Evolutionary conservation across 2,113 vertebrate genomes (phyloP), one percentile per base, ranked within the genome.

Genomic region (Pleuronectes platessa): DNA sequence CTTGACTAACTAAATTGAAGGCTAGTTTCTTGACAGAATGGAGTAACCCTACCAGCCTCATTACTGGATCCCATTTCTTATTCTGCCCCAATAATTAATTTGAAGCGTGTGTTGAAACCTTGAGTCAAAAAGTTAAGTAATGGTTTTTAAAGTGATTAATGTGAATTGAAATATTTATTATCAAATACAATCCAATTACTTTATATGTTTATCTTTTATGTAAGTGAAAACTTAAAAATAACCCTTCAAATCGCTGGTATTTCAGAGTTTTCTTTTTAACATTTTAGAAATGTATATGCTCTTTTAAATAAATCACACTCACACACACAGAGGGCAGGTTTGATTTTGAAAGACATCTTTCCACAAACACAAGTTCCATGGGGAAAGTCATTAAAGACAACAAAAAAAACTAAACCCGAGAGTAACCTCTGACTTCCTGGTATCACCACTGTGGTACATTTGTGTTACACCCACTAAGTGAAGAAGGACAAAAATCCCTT

Each of bases 1-100:
- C 92, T 66, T 77, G 92, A 88, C 90, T 90, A 88, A 91, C 90
- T 92, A 92, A 94, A 94, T 89, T 88, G 93, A 88, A 93, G 92
- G 89, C 85, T 66, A 88, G 91, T 90, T 92, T 92, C 92, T 85
- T 83, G 88, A 89, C 92, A 93, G 92, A 93, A 90, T 84, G 74
- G 82, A 90, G 83, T 90, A 86, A 89, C 83, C 91, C 84, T 82
- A 89, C 71, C 82, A 74, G 87, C 82, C 90, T 90, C 86, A 89
- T 93, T 93, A 93, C 78, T 2, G 82, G 55, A 83, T 82, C 86
- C 85, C 78, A 85, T 83, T 88, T 86, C 88, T 88, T 84, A 78
- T 82, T 90, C 90, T 74, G 76, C 78, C 88, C 85, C 78, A 90
- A 90, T 90, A 92, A 92, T 92, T 92, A 91, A 92, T 89, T 90